Base-by-base conservation (phyloP, 2,888 invertebrate genomes). In the Chydorus sphaericus region DNA sequence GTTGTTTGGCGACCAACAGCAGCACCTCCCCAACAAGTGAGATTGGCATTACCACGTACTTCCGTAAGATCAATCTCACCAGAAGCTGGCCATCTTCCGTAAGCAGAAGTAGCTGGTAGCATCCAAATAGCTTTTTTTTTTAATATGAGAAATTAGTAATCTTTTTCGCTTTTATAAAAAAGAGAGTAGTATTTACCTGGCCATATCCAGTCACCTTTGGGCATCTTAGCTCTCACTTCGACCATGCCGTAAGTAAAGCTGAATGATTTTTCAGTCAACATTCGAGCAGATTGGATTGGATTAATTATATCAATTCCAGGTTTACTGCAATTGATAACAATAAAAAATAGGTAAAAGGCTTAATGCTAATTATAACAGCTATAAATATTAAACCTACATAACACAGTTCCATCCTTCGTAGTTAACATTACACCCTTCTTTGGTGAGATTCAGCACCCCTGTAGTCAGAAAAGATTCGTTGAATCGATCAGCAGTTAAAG, bases 61-160 rank as follows among this genome's bases (percentile, higher is more conserved):
- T 72, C 69, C 60, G 67, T 62, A 16, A 72, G 62, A 60, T 71
- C 71, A 57, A 71, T 71, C 61, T 71, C 71, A 28, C 70, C 71
- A 33, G 68, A 70, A 8, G 63, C 60, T 5, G 69, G 70, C 68
- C 68, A 71, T 2, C 56, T 58, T 11, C 70, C 71, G 59, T 70
- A 71, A 11, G 57, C 62, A 48, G 67, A 63, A 39, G 63, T 55
- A 20, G 57, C 54, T 7, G 69, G 68, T 61, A 68, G 59, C 66
- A 69, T 61, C 69, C 68, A 70, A 33, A 70, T 65, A 26, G 68
- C 57, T 57, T 26, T 52, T n/a, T n/a, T n/a, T 52, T 44, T 44
- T n/a, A n/a, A n/a, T n/a, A n/a, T n/a, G n/a, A n/a, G n/a, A n/a
- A n/a, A n/a, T n/a, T n/a, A n/a, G n/a, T n/a, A n/a, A n/a, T n/a